These are phyloP conservation scores for Acipenser ruthenus DNA, from an alignment of 2,797 vertebrate genomes.

Conservation along the genomic window DNA sequence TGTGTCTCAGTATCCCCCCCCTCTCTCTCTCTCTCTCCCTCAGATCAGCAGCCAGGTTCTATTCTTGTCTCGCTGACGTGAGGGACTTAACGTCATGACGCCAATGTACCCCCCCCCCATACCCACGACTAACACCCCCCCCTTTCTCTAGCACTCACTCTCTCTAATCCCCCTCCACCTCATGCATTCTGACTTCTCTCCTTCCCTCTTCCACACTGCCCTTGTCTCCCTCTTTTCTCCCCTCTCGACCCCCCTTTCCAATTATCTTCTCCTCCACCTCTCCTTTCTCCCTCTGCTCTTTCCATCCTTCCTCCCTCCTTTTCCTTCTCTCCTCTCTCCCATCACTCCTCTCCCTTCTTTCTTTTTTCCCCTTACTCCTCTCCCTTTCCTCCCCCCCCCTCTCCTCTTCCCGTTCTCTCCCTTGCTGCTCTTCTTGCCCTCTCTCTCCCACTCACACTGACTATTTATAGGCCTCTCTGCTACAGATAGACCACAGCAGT, in stretches of 20 bases:
- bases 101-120: neutral
- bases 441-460: neutral
- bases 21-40: too few species aligned
- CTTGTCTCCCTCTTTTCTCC: neutral
- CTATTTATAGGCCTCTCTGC: neutral
- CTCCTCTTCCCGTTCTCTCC: neutral
- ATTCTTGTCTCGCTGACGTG: neutral
- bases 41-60: neutral
- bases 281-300: neutral
- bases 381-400: neutral
- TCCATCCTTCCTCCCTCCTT: neutral
- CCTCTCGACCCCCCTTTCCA: neutral
- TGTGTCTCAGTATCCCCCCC: too few species aligned
- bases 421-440: neutral
- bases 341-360: neutral
- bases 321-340: neutral
- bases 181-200: neutral
- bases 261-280: neutral
- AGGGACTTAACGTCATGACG: neutral
- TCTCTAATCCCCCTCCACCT: too few species aligned
- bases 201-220: neutral
- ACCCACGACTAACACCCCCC: neutral
- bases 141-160: too few species aligned
- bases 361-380: neutral
- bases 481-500: neutral